Conservation (phyloP, 2,113 vertebrate genomes). For the Penelope pileata region DNA sequence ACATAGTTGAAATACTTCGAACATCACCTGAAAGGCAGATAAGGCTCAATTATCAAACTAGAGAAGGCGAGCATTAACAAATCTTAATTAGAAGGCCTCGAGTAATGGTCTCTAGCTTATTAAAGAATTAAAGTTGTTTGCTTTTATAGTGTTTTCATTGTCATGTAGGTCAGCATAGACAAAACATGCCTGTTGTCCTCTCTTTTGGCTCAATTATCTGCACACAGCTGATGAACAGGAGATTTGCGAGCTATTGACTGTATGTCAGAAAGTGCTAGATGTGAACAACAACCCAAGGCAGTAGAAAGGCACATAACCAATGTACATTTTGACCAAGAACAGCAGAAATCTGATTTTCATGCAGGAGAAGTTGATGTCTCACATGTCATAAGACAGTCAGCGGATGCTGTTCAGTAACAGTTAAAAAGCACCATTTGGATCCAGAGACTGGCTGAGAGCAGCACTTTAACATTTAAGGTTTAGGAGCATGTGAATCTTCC, state of each 20-base stretch:
- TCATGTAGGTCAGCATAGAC: not conserved
- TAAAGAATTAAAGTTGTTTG: not conserved
- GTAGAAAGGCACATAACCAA: not conserved
- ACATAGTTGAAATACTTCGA: not conserved
- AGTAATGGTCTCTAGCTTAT: not conserved
- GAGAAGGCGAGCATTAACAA: not conserved
- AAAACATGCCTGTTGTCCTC: not conserved
- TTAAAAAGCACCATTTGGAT: not conserved
- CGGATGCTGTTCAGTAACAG: not conserved
- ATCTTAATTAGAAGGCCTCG: not conserved
- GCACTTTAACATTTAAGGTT: not conserved
- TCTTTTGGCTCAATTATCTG: not conserved
- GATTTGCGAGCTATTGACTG: fast-evolving
- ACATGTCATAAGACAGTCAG: not conserved
- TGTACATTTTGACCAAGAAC: not conserved
- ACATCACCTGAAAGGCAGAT: not conserved
- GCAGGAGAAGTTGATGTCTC: not conserved
- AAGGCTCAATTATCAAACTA: not conserved
- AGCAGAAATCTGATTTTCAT: not conserved
- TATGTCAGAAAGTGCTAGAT: not conserved
- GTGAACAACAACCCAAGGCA: not conserved
- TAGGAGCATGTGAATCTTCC: not conserved
- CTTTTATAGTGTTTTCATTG: not conserved
- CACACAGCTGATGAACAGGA: not conserved
- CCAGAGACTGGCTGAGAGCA: not conserved